Evolutionary conservation across 2,888 invertebrate genomes (phyloP), one percentile per base, ranked within the genome.

Genomic region (Octodonta nipae): DNA sequence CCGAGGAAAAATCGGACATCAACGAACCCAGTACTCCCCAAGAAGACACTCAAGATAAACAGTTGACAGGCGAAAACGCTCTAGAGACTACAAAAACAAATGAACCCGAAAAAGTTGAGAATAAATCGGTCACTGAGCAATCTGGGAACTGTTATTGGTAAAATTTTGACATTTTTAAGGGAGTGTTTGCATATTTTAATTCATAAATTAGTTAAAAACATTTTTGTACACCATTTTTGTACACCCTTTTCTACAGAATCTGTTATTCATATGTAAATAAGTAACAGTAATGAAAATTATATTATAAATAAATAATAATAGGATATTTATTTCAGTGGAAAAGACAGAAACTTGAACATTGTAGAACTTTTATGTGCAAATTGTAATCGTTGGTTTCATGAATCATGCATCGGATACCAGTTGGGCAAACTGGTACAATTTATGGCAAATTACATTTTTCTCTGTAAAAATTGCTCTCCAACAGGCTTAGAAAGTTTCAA

Each of bases 391-490:
- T 95, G 92, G 89, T 92, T 80, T 60, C 95, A 95, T 54, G 88
- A 91, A 58, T 84, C 87, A 1, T 95, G 93, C 52, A 85, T 93
- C 35, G 80, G 85, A 8, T 87, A 86, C 58, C 88, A 91, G 56
- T 61, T 91, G 25, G 92, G 92, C 12, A 89, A 89, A 60, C 63
- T 89, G 38, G 81, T 93, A 13, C 89, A 91, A 0, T 95, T 93
- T 55, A 81, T 91, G 73, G 80, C 85, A 43, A 93, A 92, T 60
- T 95, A 95, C 60, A 72, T 88, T 37, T 95, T 95, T 58, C 75
- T 86, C 41, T 95, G 95, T 60, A 93, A 93, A 64, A 86, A 84
- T 51, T 95, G 93, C 58, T 89, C 87, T 13, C 77, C 82, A 2
- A 86, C 85, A 42, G 88, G 88, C 1, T 62, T 87, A 34, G 93